Evolutionary conservation across 1,140 invertebrate genomes (phyloP), one percentile per base, ranked within the genome.

Genomic region (Leptonema lineaticorne): DNA sequence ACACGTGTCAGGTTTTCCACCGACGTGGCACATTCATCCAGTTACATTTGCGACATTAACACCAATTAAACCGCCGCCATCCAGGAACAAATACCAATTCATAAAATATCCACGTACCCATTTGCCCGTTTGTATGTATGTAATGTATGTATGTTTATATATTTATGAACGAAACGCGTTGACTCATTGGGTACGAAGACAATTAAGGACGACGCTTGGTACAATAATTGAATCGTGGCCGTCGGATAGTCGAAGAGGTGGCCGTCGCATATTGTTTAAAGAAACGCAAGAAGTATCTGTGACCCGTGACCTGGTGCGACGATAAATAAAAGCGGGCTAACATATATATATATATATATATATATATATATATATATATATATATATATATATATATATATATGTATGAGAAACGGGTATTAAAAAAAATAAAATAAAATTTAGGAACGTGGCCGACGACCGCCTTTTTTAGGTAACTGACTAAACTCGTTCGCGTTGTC

Each of bases 401-500:
- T n/a, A n/a, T n/a, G n/a, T n/a, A 14, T n/a, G n/a, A n/a, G n/a
- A n/a, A n/a, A n/a, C n/a, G n/a, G n/a, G n/a, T n/a, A n/a, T n/a
- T n/a, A n/a, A 45, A 45, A 45, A 45, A 45, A 45, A n/a, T 45
- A 4, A 33, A 33, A 33, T 9, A 45, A 45, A 14, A 45, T n/a
- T n/a, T n/a, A 7, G 3, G 16, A 45, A 26, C 50, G 8, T 22
- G 37, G 37, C 37, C 37, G 37, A 9, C 37, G 37, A 16, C 37
- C 37, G 37, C 37, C 37, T 41, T n/a, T n/a, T 60, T 70, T 70
- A 70, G 69, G 69, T 70, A 70, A 66, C 46, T 59, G 50, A 8
- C 50, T 24, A n/a, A n/a, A n/a, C n/a, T n/a, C 4, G 29, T 5
- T 11, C 29, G 29, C 29, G 11, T 30, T 70, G 63, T 70, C 64